These are phyloP conservation scores for Pangasius macronema DNA, from an alignment of 2,797 vertebrate species.

Conservation along the genomic window DNA sequence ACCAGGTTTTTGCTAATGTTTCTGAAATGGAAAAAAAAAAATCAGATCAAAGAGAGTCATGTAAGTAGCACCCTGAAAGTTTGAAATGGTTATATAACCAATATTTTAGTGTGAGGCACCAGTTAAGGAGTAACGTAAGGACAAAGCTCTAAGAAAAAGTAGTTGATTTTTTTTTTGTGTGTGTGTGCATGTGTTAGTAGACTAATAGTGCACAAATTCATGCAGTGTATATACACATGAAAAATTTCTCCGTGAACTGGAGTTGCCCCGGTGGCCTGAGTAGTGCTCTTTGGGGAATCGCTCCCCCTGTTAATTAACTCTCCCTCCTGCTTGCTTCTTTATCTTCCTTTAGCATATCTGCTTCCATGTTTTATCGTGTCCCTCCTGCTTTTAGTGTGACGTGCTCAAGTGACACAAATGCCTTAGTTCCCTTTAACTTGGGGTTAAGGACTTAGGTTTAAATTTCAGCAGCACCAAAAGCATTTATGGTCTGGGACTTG, in stretches of 20 bases:
- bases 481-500: neutral
- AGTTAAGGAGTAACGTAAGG: neutral
- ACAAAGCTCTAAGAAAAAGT: neutral
- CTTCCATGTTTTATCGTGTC: neutral
- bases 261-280: constrained; percentile 8
- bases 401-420: neutral
- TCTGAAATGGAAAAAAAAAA: neutral
- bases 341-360: constrained; percentile 32
- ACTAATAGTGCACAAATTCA: neutral
- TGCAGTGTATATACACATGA: neutral
- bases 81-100: neutral
- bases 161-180: neutral
- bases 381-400: neutral
- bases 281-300: constrained; percentile 37
- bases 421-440: neutral
- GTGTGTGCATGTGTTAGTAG: neutral
- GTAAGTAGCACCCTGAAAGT: no score
- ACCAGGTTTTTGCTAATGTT: neutral
- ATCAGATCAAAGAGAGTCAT: neutral
- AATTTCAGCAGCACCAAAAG: neutral
- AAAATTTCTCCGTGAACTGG: neutral
- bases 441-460: neutral
- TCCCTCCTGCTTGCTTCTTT: neutral
- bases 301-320: constrained; percentile 41
- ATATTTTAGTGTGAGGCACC: neutral